phyloP scores from a whole-genome alignment of 2,888 invertebrate genomes.

The Julus scandinavius region DNA sequence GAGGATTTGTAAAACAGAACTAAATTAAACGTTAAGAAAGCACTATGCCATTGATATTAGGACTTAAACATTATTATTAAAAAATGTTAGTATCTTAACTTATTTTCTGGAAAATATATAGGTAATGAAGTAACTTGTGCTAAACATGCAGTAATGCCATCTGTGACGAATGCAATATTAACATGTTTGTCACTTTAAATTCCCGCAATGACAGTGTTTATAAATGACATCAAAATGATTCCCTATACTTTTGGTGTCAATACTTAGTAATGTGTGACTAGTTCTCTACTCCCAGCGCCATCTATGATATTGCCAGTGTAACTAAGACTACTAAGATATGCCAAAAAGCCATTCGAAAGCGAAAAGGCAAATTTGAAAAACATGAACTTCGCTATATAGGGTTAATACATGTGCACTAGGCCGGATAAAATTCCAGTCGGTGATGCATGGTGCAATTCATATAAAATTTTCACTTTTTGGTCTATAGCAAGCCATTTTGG shows the following conservation, averaged over 20 bases:
- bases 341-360: background rate
- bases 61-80: background rate
- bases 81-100: background rate
- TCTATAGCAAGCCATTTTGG: background rate
- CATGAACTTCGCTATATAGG: background rate
- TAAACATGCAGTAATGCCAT: background rate
- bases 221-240: too few relatives aligned
- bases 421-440: constrained; percentile 8
- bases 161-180: background rate
- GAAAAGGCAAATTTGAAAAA: background rate
- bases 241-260: too few relatives aligned
- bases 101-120: background rate
- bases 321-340: too few relatives aligned
- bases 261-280: too few relatives aligned
- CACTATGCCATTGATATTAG: background rate
- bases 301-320: too few relatives aligned
- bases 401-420: background rate
- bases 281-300: too few relatives aligned
- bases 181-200: too few relatives aligned
- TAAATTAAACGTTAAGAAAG: background rate
- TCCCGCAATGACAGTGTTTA: too few relatives aligned
- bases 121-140: background rate
- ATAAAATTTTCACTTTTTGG: constrained; percentile 2
- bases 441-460: constrained; percentile 18
- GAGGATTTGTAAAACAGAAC: background rate